Evolutionary conservation across 2,888 invertebrate species (phyloP), one percentile per base, ranked within the genome.

Genomic region (Acleris cristana): DNA sequence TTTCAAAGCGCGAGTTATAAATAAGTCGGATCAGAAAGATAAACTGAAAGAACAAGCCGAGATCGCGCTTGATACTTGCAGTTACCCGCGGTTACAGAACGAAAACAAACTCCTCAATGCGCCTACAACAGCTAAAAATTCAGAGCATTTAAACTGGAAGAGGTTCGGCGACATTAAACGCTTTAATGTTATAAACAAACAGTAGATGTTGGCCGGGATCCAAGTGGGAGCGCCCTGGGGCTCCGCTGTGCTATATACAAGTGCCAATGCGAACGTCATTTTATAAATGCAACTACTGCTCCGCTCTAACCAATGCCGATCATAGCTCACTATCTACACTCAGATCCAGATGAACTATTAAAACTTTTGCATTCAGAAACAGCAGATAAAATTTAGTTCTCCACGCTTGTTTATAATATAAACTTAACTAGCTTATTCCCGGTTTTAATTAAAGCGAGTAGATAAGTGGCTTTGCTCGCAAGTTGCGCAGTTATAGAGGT

Each of bases 121-220:
- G 58, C 59, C 49, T 59, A 64, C 58, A 59, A 68, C 58, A 21
- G 48, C 51, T 19, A 77, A 76, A 74, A 75, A 73, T 72, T 73
- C 73, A 66, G 69, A 73, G 70, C 72, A 72, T 73, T 76, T 70
- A 72, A 74, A 71, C 73, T 72, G 71, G 71, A 69, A 74, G 73
- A 75, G 78, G 76, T 77, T 76, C 76, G 75, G 76, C 76, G 77
- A 80, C 80, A 80, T 79, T 82, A 82, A 79, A 80, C 77, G 80
- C 79, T 87, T 88, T 85, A 88, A 86, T 87, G 82, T 86, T 88
- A 88, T 88, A 91, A 90, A 92, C 91, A 91, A 90, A 89, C 84
- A 83, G 81, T 82, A 78, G 80, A 79, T 76, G 78, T 83, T 92
- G 92, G 92, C 89, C 53, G 55, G 61, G 71, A 63, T 85, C 92